Evolutionary conservation across 2,113 vertebrate genomes (phyloP).

Genomic region (Sorex fumeus): DNA sequence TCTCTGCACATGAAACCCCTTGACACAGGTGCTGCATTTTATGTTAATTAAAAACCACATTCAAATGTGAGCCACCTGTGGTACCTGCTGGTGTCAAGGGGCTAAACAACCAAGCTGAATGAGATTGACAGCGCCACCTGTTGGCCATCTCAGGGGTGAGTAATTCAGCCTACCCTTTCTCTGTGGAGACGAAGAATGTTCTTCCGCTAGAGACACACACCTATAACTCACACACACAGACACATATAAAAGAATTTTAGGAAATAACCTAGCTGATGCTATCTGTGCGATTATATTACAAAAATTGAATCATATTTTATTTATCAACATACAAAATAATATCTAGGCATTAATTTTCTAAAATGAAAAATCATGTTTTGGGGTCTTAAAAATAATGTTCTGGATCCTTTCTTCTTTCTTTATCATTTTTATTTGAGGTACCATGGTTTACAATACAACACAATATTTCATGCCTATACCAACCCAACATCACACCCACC

Average conservation of each 20-base stretch:
- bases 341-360: background rate
- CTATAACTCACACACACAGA: background rate
- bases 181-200: too few species aligned
- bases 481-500: too few species aligned
- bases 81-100: background rate
- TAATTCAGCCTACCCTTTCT: background rate
- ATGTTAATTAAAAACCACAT: too few species aligned
- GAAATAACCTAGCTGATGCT: background rate
- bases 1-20: too few species aligned
- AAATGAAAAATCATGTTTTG: background rate
- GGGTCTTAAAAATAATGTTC: background rate
- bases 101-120: background rate
- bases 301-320: constrained; percentile 19
- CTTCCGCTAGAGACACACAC: too few species aligned
- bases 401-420: background rate
- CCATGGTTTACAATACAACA: background rate
- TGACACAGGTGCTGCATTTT: too few species aligned
- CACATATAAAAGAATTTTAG: background rate
- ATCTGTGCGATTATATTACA: constrained; percentile 2
- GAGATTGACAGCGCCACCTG: background rate
- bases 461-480: too few species aligned
- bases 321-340: background rate
- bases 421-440: background rate
- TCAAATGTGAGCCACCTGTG: too few species aligned
- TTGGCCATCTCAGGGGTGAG: background rate